Percentiles rank a stretch among this genome's conserved stretches.
Evolutionary conservation across 2,797 vertebrate species (phyloP).

Genomic region (Sebastes vulpes): DNA sequence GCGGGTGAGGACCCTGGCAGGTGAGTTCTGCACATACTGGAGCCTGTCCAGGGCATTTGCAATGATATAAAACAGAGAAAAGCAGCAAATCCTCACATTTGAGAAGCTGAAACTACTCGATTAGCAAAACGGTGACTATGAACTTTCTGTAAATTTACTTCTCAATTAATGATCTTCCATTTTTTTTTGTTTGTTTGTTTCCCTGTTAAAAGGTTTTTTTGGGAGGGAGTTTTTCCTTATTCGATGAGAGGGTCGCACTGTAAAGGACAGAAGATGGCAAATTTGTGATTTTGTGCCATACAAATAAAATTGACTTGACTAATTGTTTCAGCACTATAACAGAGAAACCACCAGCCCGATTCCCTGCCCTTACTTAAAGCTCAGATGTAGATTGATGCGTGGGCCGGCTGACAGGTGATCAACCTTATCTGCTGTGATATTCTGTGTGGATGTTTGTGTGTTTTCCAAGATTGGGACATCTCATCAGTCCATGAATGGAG

Average conservation of each 20-base stretch:
- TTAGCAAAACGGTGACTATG: neutral
- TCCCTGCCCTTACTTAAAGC: neutral
- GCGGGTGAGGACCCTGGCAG: too few species aligned
- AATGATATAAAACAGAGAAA: neutral
- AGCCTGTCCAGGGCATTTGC: neutral
- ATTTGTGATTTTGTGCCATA: too few species aligned
- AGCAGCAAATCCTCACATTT: too few species aligned
- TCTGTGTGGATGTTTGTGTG: constrained; percentile 15
- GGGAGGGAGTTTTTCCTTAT: too few species aligned
- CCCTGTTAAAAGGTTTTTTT: too few species aligned
- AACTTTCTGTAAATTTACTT: neutral
- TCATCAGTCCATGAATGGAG: constrained; percentile 35
- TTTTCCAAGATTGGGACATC: constrained; percentile 15
- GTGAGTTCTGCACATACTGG: too few species aligned
- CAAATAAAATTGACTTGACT: too few species aligned
- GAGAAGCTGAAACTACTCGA: neutral
- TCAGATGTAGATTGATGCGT: neutral
- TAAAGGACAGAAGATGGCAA: too few species aligned
- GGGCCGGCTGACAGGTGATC: neutral
- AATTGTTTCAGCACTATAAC: neutral
- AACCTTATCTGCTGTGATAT: neutral
- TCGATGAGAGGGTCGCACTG: too few species aligned
- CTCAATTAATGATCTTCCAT: neutral
- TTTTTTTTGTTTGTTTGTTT: too few species aligned
- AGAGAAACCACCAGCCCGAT: neutral